phyloP scores from a whole-genome alignment of 2,888 invertebrate genomes.

The Metacarcinus magister region DNA sequence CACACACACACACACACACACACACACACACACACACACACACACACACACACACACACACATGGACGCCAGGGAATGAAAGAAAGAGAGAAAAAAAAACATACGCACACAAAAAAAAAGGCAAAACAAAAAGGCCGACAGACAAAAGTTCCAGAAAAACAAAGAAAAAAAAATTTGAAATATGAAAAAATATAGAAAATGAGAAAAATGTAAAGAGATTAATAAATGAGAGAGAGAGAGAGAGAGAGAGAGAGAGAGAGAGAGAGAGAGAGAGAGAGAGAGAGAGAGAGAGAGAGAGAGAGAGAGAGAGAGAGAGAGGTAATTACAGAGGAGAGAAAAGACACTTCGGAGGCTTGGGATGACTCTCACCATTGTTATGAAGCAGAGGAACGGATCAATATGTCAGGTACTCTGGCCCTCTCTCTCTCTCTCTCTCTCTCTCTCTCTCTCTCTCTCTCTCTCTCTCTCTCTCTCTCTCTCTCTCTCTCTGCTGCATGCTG shows the following conservation, averaged over 20 bases:
- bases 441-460: no score
- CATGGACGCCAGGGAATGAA: neutral
- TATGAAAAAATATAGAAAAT: neutral
- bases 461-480: no score
- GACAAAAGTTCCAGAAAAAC: no score
- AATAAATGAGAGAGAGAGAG: neutral
- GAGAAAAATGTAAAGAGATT: neutral
- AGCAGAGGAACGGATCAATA: conserved; percentile 11
- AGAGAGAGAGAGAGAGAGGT: conserved; percentile 42
- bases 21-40: conserved; percentile 13
- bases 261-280: neutral
- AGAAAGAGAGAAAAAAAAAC: neutral
- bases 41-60: conserved; percentile 28
- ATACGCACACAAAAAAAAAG: neutral
- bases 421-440: no score
- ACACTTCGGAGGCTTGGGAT: neutral
- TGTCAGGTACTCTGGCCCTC: neutral
- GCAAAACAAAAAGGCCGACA: neutral
- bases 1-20: neutral
- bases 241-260: conserved; percentile 1
- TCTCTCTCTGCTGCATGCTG: neutral
- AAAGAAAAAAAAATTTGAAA: no score
- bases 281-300: conserved; percentile 18
- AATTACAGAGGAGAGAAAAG: conserved; percentile 17
- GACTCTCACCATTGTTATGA: neutral